These are phyloP conservation scores for Trachurus trachurus DNA, from an alignment of 2,797 vertebrate species.

Conservation along the genomic window DNA sequence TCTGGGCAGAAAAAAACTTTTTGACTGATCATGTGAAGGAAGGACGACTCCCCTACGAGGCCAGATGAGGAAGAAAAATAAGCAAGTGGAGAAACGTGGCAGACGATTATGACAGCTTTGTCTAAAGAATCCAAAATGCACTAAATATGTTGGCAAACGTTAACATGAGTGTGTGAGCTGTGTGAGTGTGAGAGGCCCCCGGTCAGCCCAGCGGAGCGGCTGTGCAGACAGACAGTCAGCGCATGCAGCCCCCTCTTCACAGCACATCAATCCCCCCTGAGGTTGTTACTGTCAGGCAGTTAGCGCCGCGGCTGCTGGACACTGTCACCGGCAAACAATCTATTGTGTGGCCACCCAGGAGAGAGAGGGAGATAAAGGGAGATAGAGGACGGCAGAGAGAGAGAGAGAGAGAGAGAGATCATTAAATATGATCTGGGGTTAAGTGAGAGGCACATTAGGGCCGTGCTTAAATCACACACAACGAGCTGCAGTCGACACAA, in stretches of 20 bases:
- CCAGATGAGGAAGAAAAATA: slow-evolving; percentile 10
- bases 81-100: neutral
- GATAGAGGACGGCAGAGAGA: slow-evolving; percentile 43
- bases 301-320: slow-evolving; percentile 53
- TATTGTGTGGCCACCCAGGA: slow-evolving; percentile 49
- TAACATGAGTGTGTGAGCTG: slow-evolving; percentile 41
- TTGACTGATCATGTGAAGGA: neutral
- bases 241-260: slow-evolving; percentile 4
- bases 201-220: slow-evolving; percentile 10
- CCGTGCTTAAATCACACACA: slow-evolving; percentile 78
- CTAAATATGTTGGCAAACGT: slow-evolving; percentile 36
- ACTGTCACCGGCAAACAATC: slow-evolving; percentile 57
- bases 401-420: slow-evolving; percentile 64
- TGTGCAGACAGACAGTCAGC: slow-evolving; percentile 18
- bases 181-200: slow-evolving; percentile 14
- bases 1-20: neutral
- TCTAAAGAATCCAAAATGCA: slow-evolving; percentile 41
- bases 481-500: slow-evolving; percentile 70
- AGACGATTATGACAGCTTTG: slow-evolving; percentile 13
- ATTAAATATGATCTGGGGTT: slow-evolving; percentile 80
- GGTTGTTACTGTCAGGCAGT: slow-evolving; percentile 56
- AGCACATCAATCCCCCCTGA: slow-evolving; percentile 48
- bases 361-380: slow-evolving; percentile 5
- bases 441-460: slow-evolving; percentile 78
- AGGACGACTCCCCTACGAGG: neutral